Evolutionary conservation across 2,888 invertebrate species (phyloP), one percentile per base, ranked within the genome.

Genomic region (Amblyjoppa fuscipennis): DNA sequence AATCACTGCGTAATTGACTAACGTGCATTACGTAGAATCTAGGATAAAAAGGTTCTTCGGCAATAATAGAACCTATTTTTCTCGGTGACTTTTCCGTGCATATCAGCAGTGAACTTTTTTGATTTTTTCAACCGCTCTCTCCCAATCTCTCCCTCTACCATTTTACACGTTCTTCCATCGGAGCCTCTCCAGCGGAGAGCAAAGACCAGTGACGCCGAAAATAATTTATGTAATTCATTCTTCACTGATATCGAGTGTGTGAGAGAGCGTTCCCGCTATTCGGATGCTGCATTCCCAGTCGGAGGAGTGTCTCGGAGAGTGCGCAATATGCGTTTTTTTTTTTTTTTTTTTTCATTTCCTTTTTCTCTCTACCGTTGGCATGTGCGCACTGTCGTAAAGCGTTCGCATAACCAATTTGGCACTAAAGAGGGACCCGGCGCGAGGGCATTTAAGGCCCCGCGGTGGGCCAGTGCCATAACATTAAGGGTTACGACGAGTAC

Each of bases 331-430:
- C n/a, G 31, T 34, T 7, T 9, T 28, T 45, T n/a, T 61, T 38
- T 68, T n/a, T 51, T 34, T 7, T 9, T 28, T 45, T n/a, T 61
- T 38, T 68, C 25, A 20, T 69, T 41, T 73, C 53, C 53, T 34
- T 41, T 51, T 84, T 86, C 89, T 70, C 5, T 31, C n/a, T 49
- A 5, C 9, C 28, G 20, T 13, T 20, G 31, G n/a, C 41, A 31
- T 41, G 61, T 66, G 71, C 41, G 51, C 49, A 66, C 76, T 89
- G 90, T 91, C 92, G 91, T 92, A 91, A 92, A 92, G 90, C 91
- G 89, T 89, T 83, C 90, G 91, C 92, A 91, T 91, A 92, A 92
- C 91, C 92, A 92, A 92, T 92, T 92, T 91, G 90, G 91, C 91
- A 92, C 90, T 92, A 92, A 92, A 92, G 91, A 77, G 82, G 82